Percentiles rank a stretch among this genome's conserved stretches.
Conservation (phyloP, 1,140 invertebrate species). For the Onthophagus taurus region DNA sequence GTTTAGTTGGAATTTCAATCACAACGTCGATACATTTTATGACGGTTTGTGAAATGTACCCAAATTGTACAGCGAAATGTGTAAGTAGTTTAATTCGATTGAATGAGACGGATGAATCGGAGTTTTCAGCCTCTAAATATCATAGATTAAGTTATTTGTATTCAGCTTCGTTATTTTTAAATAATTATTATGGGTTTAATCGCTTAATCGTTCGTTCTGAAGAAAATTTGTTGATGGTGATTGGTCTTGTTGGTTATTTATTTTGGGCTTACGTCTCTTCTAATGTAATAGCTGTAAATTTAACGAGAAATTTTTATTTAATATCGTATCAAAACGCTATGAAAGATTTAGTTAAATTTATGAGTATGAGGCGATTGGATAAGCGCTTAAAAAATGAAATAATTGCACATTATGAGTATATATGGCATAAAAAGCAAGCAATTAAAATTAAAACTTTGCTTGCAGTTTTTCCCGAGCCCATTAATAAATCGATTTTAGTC, state of each 20-base stretch:
- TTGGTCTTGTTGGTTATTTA: background rate
- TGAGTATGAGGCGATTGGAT: slow-evolving; percentile 16
- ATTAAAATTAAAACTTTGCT: slow-evolving; percentile 15
- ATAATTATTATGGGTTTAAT: too few relatives aligned
- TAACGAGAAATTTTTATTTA: slow-evolving; percentile 17
- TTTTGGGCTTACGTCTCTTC: slow-evolving; percentile 6
- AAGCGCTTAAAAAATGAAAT: slow-evolving; percentile 17
- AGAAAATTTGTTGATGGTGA: background rate
- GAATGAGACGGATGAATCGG: too few relatives aligned
- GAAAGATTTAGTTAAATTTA: slow-evolving; percentile 17
- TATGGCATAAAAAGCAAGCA: slow-evolving; percentile 20
- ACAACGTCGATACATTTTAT: too few relatives aligned
- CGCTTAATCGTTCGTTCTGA: too few relatives aligned
- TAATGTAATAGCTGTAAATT: slow-evolving; percentile 11
- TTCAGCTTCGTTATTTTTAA: too few relatives aligned
- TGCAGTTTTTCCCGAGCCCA: slow-evolving; percentile 6
- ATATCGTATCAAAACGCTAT: slow-evolving; percentile 18
- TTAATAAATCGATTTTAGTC: slow-evolving; percentile 13
- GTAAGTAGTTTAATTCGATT: too few relatives aligned
- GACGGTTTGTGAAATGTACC: too few relatives aligned
- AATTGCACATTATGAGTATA: slow-evolving; percentile 23
- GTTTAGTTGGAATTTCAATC: too few relatives aligned
- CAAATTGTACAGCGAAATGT: too few relatives aligned
- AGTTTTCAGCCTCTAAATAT: too few relatives aligned
- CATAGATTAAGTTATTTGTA: too few relatives aligned